A percentile compares a stretch with the other conserved stretches of the same genome.
Evolutionary conservation across 2,113 vertebrate species (phyloP).

Genomic region (Chitala chitala): DNA sequence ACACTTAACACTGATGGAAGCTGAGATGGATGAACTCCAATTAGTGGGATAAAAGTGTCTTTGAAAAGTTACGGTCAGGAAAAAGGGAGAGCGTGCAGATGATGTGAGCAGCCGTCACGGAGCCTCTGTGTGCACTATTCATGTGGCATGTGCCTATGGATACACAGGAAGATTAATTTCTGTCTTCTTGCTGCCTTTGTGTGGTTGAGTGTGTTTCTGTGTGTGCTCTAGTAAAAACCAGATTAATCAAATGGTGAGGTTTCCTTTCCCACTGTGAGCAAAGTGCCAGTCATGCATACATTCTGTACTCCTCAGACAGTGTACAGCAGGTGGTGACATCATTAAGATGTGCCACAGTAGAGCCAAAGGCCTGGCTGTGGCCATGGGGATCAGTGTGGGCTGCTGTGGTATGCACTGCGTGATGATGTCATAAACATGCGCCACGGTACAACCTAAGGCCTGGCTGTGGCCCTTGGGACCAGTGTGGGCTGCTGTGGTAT

Average conservation of each 20-base stretch:
- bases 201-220: constrained; percentile 19
- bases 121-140: constrained; percentile 31
- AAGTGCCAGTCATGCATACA: neutral
- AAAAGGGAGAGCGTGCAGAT: neutral
- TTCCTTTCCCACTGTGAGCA: neutral
- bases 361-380: constrained; percentile 17
- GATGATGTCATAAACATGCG: constrained; percentile 45
- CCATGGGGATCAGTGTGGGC: neutral
- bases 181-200: constrained; percentile 27
- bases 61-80: neutral
- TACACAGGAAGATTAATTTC: neutral
- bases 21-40: constrained; percentile 40
- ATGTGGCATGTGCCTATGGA: neutral
- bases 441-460: constrained; percentile 43
- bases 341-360: constrained; percentile 20
- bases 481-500: neutral
- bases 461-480: neutral
- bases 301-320: neutral
- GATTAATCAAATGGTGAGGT: constrained; percentile 19
- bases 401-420: constrained; percentile 22
- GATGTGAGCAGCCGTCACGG: constrained; percentile 40
- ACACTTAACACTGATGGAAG: constrained; percentile 54
- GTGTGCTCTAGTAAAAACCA: too few relatives aligned
- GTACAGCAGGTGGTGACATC: constrained; percentile 19
- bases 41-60: neutral